Conservation (phyloP, 2,113 vertebrate species). For the Mola mola region DNA sequence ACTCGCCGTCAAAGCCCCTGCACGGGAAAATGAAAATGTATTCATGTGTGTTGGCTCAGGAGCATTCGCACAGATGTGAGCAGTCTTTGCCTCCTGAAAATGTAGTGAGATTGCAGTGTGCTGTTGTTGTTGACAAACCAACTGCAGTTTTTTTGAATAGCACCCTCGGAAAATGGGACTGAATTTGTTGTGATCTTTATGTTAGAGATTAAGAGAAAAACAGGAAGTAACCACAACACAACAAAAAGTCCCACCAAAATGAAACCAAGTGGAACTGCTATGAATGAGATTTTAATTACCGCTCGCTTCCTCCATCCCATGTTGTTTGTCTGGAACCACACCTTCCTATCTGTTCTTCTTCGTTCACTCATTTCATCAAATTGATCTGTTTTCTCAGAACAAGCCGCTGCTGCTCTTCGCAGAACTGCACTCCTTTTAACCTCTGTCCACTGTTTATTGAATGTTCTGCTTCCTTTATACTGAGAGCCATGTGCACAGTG, state of each 20-base stretch:
- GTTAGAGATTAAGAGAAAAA: slow-evolving; percentile 23
- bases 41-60: slow-evolving; percentile 68
- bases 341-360: slow-evolving; percentile 40
- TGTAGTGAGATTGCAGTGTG: slow-evolving; percentile 42
- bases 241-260: neutral
- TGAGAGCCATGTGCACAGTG: neutral
- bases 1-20: slow-evolving; percentile 70
- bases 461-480: slow-evolving; percentile 18
- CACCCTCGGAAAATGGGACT: slow-evolving; percentile 21
- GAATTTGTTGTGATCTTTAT: slow-evolving; percentile 41
- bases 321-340: slow-evolving; percentile 18
- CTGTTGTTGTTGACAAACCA: slow-evolving; percentile 54
- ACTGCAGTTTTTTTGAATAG: slow-evolving; percentile 36
- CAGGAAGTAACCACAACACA: slow-evolving; percentile 7
- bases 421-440: slow-evolving; percentile 67
- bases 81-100: slow-evolving; percentile 48
- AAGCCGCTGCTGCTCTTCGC: slow-evolving; percentile 42
- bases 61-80: slow-evolving; percentile 57
- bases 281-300: slow-evolving; percentile 19
- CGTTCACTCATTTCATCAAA: slow-evolving; percentile 45
- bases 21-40: slow-evolving; percentile 72
- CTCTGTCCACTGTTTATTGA: slow-evolving; percentile 8
- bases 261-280: slow-evolving; percentile 12
- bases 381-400: slow-evolving; percentile 59
- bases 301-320: neutral